These are phyloP conservation scores for Eurosta solidaginis DNA, from an alignment of 1,140 invertebrate genomes.

Conservation along the genomic window DNA sequence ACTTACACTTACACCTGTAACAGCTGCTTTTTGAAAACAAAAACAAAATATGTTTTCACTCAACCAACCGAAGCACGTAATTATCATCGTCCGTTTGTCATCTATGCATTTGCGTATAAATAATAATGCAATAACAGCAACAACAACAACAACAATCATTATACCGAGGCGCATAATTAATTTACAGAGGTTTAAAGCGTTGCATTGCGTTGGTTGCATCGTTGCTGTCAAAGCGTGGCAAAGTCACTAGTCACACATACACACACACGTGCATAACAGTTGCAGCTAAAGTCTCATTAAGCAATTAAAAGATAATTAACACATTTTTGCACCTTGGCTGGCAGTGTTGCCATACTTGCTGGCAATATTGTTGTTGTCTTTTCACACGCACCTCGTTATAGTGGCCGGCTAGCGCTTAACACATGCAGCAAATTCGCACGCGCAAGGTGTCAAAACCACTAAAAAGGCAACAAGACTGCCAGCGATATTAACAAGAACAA, in stretches of 20 bases:
- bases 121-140: neutral
- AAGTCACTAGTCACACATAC: neutral
- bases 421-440: neutral
- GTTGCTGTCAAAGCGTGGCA: too few relatives aligned
- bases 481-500: neutral
- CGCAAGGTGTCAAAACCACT: conserved; percentile 36
- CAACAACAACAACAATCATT: neutral
- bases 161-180: too few relatives aligned
- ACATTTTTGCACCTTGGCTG: conserved; percentile 35
- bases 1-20: neutral
- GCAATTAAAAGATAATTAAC: conserved; percentile 39
- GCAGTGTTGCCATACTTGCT: neutral
- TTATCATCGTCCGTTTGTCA: too few relatives aligned
- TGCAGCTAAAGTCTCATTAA: conserved; percentile 33
- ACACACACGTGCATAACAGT: neutral
- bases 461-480: conserved; percentile 25
- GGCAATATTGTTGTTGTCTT: conserved; percentile 25
- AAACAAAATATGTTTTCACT: neutral
- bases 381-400: conserved; percentile 10
- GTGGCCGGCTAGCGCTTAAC: neutral
- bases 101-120: neutral
- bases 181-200: too few relatives aligned
- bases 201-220: too few relatives aligned
- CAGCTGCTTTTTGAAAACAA: neutral
- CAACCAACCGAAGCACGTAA: neutral